Evolutionary conservation across 2,888 invertebrate species (phyloP).

Genomic region (Carcina quercana): DNA sequence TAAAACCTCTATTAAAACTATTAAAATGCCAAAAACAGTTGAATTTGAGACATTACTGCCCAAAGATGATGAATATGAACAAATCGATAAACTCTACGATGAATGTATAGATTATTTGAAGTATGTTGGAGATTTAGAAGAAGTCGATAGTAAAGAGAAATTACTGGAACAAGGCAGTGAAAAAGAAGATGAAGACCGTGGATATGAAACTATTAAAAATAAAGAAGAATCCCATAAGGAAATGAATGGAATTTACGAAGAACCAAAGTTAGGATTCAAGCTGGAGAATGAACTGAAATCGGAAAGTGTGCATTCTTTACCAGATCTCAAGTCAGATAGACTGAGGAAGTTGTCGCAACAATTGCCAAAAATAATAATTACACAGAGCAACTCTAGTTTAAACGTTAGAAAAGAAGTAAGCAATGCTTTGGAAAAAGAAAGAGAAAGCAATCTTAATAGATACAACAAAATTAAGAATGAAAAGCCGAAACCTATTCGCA

Average conservation of each 20-base stretch:
- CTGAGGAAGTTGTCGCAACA: conserved; percentile 51
- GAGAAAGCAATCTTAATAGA: conserved; percentile 5
- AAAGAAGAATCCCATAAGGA: too few relatives aligned
- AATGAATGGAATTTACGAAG: conserved; percentile 7
- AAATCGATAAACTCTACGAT: conserved; percentile 54
- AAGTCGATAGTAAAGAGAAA: conserved; percentile 7
- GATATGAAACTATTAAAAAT: conserved; percentile 37
- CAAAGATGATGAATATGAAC: conserved; percentile 34
- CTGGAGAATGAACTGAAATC: conserved; percentile 44
- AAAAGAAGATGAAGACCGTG: conserved; percentile 23
- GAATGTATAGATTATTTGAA: conserved; percentile 56
- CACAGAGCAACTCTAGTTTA: conserved; percentile 50
- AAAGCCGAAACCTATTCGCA: conserved; percentile 1
- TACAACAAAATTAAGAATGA: conserved; percentile 5
- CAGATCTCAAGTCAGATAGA: conserved; percentile 43
- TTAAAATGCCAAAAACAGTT: too few relatives aligned
- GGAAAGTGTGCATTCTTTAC: conserved; percentile 35
- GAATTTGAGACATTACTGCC: conserved; percentile 18
- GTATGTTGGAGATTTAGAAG: conserved; percentile 16
- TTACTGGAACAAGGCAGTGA: too few relatives aligned
- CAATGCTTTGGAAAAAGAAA: conserved; percentile 19
- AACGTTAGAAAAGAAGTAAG: conserved; percentile 18
- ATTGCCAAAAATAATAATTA: conserved; percentile 59
- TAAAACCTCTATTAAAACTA: too few relatives aligned
- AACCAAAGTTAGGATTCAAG: conserved; percentile 23